Conservation (phyloP, 1,140 invertebrate species). For the Polyergus mexicanus region DNA sequence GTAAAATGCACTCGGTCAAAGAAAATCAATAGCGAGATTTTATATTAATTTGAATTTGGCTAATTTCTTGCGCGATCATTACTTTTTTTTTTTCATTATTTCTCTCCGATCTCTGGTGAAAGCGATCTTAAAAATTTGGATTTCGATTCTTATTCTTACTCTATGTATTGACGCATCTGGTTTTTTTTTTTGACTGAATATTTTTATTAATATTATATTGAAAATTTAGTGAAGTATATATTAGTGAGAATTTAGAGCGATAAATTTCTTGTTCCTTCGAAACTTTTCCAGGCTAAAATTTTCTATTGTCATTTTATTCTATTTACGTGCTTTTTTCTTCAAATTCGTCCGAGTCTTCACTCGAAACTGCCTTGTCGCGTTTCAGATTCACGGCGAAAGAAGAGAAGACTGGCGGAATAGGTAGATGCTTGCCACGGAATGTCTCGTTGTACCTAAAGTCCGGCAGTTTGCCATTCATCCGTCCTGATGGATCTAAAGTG, state of each 20-base stretch:
- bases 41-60: neutral
- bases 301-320: neutral
- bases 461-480: slow-evolving; percentile 92
- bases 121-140: neutral
- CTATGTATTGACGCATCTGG: no score
- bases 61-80: neutral
- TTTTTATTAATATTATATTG: neutral
- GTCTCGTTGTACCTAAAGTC: slow-evolving; percentile 90
- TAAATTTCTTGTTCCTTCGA: neutral
- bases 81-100: neutral
- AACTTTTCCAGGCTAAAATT: neutral
- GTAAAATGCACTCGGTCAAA: neutral
- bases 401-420: slow-evolving; percentile 81
- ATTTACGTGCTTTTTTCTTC: neutral
- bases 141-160: no score
- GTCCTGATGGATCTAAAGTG: slow-evolving; percentile 91
- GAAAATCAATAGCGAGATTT: neutral
- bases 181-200: neutral
- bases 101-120: neutral
- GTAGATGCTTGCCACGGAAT: slow-evolving; percentile 87
- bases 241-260: neutral
- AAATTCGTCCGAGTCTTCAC: neutral
- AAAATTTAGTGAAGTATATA: neutral
- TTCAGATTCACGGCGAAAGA: slow-evolving; percentile 83
- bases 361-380: neutral